phyloP scores from a whole-genome alignment of 2,797 vertebrate species.

The Bucorvus abyssinicus region DNA sequence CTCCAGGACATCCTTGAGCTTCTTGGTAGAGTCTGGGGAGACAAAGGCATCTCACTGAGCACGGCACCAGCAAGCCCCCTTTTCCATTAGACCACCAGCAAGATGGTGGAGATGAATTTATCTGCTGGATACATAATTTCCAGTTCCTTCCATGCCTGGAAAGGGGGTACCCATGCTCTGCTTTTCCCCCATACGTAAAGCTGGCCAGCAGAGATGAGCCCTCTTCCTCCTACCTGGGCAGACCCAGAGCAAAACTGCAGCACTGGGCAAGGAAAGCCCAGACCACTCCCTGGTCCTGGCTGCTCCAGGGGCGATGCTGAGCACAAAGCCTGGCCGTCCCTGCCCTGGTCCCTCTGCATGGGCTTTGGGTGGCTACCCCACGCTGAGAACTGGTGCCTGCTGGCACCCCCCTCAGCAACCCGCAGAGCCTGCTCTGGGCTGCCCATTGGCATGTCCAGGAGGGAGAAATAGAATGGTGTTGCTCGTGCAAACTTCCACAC shows the following conservation, averaged over 20 bases:
- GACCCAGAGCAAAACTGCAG: rapidly evolving
- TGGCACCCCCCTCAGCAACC: neutral
- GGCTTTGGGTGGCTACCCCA: neutral
- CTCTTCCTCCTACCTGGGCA: neutral
- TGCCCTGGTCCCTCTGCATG: rapidly evolving
- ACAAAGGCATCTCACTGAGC: slow-evolving; percentile 7
- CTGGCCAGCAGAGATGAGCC: neutral
- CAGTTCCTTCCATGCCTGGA: neutral
- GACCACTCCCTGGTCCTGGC: neutral
- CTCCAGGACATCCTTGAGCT: slow-evolving; percentile 91
- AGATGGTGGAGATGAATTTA: neutral
- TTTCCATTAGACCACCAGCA: rapidly evolving
- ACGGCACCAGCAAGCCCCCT: rapidly evolving
- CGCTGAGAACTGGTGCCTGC: neutral
- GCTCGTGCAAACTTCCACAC: neutral
- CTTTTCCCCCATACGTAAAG: neutral
- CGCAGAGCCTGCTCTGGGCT: neutral
- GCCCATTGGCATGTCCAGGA: neutral
- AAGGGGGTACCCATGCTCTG: neutral
- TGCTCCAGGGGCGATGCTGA: neutral
- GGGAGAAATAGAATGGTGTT: neutral
- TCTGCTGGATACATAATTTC: neutral
- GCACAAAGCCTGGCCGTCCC: neutral
- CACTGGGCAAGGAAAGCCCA: neutral
- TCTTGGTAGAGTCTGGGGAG: slow-evolving; percentile 88